Evolutionary conservation across 2,797 vertebrate species (phyloP), one percentile per base, ranked within the genome.

Genomic region (Danio jaintianensis): DNA sequence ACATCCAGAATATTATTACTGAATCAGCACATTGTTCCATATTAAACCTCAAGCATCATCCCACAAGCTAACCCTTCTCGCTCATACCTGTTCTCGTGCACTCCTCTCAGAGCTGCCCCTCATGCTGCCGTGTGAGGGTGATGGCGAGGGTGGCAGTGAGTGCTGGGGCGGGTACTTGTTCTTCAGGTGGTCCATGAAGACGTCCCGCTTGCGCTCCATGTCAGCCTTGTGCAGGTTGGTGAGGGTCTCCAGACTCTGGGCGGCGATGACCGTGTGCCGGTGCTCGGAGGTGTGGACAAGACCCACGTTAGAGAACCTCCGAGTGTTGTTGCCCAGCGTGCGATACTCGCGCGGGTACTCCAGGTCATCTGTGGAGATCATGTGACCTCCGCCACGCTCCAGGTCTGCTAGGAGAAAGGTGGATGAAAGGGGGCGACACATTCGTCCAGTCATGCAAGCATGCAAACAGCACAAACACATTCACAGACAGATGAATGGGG

Each of bases 101-200:
- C 87, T 86, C 53, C 93, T 90, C 83, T 93, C 93, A 6, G 96
- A 92, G 1, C 96, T 92, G 6, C 94, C 94, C 64, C 98, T 91
- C 92, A 93, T 93, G 90, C 94, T 94, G 86, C 89, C 85, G 2
- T 95, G 94, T 43, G 94, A 95, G 48, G 93, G 93, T 18, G 85
- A 98, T 87, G 85, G 97, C 55, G 94, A 98, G 13, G 89, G 96
- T 6, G 97, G 96, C 7, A 87, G 82, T 0, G 86, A 87, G 43
- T 95, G 96, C 91, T 98, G 97, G 0, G 96, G 96, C 0, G 97
- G 97, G 89, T 98, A 99, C 88, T 99, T 99, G 95, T 93, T 98
- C 94, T 99, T 99, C 87, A 99, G 94, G 88, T 98, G 98, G 85
- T 99, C 98, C 96, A 98, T 97, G 91, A 98, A 99, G 82, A 96